A percentile compares a stretch with the other conserved stretches of the same genome.
Evolutionary conservation across 2,113 vertebrate genomes (phyloP).

Genomic region (Motacilla tschutschensis): DNA sequence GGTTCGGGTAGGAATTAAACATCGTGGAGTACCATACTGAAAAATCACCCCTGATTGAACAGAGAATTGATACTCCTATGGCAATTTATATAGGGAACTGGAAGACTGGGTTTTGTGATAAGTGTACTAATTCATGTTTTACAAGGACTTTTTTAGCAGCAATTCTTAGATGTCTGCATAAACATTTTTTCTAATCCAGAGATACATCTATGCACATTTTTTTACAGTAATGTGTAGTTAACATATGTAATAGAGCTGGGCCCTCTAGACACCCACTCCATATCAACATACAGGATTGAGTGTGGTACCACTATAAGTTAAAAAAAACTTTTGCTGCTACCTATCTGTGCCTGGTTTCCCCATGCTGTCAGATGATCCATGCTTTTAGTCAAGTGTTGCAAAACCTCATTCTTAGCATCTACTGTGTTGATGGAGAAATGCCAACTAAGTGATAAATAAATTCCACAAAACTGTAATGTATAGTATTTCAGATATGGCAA

Average conservation of each 20-base stretch:
- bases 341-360: not conserved
- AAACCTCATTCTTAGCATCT: not conserved
- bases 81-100: not conserved
- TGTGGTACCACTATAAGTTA: not conserved
- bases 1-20: not conserved
- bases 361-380: not conserved
- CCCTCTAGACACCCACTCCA: rapidly evolving
- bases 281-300: not conserved
- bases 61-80: not conserved
- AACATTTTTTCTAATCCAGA: not conserved
- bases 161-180: not conserved
- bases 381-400: not conserved
- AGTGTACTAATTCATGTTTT: not conserved
- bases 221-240: not conserved
- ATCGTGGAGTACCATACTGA: not conserved
- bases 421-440: not conserved
- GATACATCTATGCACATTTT: not conserved
- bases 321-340: not conserved
- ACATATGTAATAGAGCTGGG: not conserved
- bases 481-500: not conserved
- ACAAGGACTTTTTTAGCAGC: not conserved
- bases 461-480: not conserved
- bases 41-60: not conserved
- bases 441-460: not conserved
- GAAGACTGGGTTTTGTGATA: not conserved